Evolutionary conservation across 2,888 invertebrate species (phyloP).

Genomic region (Euzophera pinguis): DNA sequence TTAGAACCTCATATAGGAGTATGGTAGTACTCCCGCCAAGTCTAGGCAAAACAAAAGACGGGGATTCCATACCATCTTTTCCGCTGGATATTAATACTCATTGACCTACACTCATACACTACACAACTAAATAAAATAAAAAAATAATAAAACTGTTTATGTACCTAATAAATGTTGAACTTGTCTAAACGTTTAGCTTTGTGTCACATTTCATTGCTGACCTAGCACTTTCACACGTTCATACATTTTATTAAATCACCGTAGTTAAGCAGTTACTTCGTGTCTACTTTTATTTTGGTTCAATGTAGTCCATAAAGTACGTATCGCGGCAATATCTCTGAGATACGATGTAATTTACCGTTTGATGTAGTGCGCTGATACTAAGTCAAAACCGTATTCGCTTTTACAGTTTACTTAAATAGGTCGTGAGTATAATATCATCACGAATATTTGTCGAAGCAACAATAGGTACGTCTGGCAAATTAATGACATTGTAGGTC

Average conservation of each 20-base stretch:
- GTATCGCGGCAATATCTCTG: not conserved
- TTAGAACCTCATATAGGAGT: too few species aligned
- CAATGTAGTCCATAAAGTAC: not conserved
- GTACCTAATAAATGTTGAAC: too few species aligned
- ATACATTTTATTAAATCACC: not conserved
- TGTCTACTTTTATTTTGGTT: not conserved
- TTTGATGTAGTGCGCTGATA: constrained; percentile 4
- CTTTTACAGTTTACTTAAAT: not conserved
- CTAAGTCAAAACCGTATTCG: constrained; percentile 6
- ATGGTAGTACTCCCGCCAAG: too few species aligned
- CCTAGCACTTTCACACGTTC: not conserved
- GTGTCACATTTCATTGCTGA: not conserved
- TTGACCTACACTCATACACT: too few species aligned
- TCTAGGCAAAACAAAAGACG: too few species aligned
- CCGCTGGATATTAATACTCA: too few species aligned
- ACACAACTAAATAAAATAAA: too few species aligned
- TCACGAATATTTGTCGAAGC: not conserved
- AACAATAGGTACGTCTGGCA: not conserved
- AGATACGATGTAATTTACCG: not conserved
- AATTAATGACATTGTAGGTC: constrained; percentile 3
- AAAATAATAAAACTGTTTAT: too few species aligned
- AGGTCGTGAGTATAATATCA: not conserved
- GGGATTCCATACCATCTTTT: too few species aligned
- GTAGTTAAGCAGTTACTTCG: not conserved
- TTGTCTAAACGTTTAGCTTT: too few species aligned